Base-by-base conservation (phyloP, 2,113 vertebrate genomes). In the Sinocyclocheilus anshuiensis region DNA sequence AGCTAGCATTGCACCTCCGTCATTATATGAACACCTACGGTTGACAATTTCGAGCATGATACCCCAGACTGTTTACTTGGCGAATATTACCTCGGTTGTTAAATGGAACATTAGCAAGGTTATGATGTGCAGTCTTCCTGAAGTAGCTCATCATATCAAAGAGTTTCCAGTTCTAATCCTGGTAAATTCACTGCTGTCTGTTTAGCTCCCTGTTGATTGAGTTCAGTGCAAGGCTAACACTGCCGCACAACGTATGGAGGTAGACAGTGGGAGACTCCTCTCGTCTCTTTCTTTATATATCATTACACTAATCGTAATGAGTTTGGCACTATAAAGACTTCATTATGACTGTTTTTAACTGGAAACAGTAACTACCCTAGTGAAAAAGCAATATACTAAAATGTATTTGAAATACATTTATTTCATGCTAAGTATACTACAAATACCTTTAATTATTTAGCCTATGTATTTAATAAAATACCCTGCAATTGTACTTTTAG, bases 91-190 rank as follows among this genome's bases (percentile, higher is more conserved):
- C 45, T 33, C 26, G 20, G 50, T 55, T 57, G 67, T 50, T 83
- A 39, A 74, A 83, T 74, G 67, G 81, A 36, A 74, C 81, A 83
- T 83, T 83, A 83, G 48, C 50, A 53, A n/a, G 67, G 67, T 83
- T 74, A 83, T 74, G 67, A 74, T 72, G 50, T 57, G 29, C 67
- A n/a, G 7, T 83, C 33, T 18, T 81, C 22, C 65, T n/a, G 29
- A 83, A 57, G 65, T 57, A 57, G 65, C 81, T 53, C 50, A 57
- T 13, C 22, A 71, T 74, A 57, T 74, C 29, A 39, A 57, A 83
- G 69, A 74, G 65, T 53, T 72, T 74, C 26, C 67, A 39, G 26
- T 57, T 83, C 22, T 59, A 57, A 74, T 83, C 69, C 81, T 74
- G 20, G 29, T 59, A 69, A 65, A 16, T 81, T 67, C 42, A 29